Evolutionary conservation across 1,140 invertebrate species (phyloP), one percentile per base, ranked within the genome.

Genomic region (Drosophila sucinea): DNA sequence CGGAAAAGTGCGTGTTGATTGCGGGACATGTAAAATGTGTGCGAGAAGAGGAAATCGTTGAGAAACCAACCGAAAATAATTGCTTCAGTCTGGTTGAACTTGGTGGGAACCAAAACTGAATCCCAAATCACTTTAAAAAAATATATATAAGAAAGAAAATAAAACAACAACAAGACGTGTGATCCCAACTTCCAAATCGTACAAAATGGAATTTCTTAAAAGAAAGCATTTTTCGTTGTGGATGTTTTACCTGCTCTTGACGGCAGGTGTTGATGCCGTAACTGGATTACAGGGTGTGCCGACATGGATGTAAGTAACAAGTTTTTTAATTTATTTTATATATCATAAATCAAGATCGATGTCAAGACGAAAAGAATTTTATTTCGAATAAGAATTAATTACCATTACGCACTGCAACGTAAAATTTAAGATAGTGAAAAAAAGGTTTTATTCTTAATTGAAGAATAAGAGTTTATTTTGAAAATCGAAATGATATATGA

Each of bases 221-320:
- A 79, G 77, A 63, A 87, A 82, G 57, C 74, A 82, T 67, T 80
- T 82, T 78, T 71, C 73, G 68, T 66, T 82, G 74, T 85, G 83
- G 79, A 77, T 78, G 40, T 29, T 73, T 77, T 78, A 78, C 73
- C 73, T 90, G 67, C 60, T 87, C 40, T 65, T 79, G 62, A 54
- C 78, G 30, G 67, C 76, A 55, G 62, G 81, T 47, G 41, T 78
- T 29, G 61, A 84, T 77, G 69, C 68, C n/a, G 73, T 67, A 40
- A 69, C 74, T 51, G 80, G 78, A 58, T 60, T 91, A 54, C 84
- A 91, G 71, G 90, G 91, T 64, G 84, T 90, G 57, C 91, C 91
- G 33, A 90, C 91, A 67, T 91, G 91, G 91, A 91, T 91, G 91
- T 91, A 81, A 91, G 91, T 91, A 51, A 82, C 8, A 47, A 47